Evolutionary conservation across 2,113 vertebrate genomes (phyloP).

Genomic region (Rhabdomys dilectus): DNA sequence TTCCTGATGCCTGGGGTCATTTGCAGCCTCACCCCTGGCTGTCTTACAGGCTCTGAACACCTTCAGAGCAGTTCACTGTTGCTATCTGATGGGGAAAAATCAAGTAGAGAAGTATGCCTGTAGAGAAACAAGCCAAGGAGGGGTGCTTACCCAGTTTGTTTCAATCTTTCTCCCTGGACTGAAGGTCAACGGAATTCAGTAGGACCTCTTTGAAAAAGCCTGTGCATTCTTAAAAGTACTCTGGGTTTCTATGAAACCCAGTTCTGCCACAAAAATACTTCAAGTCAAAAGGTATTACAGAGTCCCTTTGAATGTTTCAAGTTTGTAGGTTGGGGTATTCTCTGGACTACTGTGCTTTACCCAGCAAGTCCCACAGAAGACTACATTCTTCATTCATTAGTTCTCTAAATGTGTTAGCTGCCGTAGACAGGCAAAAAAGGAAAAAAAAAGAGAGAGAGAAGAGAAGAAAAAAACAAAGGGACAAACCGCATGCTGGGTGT

Average conservation of each 20-base stretch:
- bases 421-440: background rate
- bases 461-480: background rate
- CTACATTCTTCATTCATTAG: background rate
- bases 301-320: constrained; percentile 13
- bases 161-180: constrained; percentile 9
- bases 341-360: background rate
- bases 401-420: background rate
- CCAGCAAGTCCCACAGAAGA: background rate
- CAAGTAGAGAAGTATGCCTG: background rate
- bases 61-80: background rate
- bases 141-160: constrained; percentile 28
- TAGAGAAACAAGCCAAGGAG: background rate
- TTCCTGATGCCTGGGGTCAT: background rate
- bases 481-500: background rate
- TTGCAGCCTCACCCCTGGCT: background rate
- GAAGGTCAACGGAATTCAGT: constrained; percentile 20
- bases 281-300: background rate
- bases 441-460: background rate
- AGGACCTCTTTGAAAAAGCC: constrained; percentile 49
- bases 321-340: constrained; percentile 18
- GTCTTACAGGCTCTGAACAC: background rate
- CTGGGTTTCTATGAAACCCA: background rate
- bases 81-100: background rate
- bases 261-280: background rate
- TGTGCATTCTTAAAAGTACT: background rate